phyloP scores from a whole-genome alignment of 2,888 invertebrate genomes.

The Chorisops tibialis region DNA sequence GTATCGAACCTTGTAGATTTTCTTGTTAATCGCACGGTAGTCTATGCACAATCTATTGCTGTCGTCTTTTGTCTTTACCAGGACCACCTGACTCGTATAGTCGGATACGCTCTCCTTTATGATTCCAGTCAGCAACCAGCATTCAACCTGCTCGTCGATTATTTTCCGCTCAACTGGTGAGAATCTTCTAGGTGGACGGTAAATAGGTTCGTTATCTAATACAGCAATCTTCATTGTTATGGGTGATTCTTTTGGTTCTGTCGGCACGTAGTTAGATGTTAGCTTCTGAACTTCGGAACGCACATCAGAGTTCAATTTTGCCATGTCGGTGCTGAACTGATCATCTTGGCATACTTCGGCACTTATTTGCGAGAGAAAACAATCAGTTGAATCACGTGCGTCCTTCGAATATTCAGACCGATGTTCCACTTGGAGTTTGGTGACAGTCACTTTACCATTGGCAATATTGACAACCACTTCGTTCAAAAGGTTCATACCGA shows the following conservation, averaged over 20 bases:
- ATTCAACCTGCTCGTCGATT: constrained; percentile 37
- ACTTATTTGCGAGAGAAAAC: not conserved
- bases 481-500: no score
- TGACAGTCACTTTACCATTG: no score
- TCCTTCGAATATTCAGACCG: not conserved
- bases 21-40: no score
- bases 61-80: constrained; percentile 32
- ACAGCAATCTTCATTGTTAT: constrained; percentile 36
- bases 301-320: not conserved
- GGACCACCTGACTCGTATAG: constrained; percentile 34
- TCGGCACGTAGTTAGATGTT: not conserved
- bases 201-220: constrained; percentile 39
- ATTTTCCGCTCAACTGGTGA: constrained; percentile 34
- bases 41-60: constrained; percentile 1
- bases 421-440: no score
- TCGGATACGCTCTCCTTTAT: constrained; percentile 38
- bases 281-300: not conserved
- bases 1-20: not conserved
- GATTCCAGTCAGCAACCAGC: no score
- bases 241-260: not conserved
- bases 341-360: no score
- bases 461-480: no score
- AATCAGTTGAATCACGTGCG: not conserved
- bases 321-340: not conserved
- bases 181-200: constrained; percentile 36